These are phyloP conservation scores for Actenoides lindsayi DNA, from an alignment of 2,113 vertebrate genomes.

Conservation along the genomic window DNA sequence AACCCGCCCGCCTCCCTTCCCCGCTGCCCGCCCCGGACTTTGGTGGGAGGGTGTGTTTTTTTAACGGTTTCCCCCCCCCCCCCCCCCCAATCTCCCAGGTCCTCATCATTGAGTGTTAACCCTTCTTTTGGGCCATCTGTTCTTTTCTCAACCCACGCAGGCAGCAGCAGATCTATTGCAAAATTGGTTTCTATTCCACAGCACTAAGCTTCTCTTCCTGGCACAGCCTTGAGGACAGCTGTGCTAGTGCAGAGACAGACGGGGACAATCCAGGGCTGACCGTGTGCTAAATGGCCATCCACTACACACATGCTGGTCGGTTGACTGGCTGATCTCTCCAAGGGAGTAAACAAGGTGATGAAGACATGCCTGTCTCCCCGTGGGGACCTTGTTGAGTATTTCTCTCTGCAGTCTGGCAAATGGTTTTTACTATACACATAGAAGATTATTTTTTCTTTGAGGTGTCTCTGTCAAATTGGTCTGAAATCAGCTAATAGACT, in stretches of 20 bases:
- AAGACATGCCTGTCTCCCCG: background rate
- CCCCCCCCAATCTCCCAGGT: background rate
- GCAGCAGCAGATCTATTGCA: background rate
- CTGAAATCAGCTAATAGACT: background rate
- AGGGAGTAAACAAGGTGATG: background rate
- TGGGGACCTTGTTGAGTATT: background rate
- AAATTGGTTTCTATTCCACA: background rate
- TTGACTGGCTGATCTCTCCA: background rate
- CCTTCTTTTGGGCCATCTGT: background rate
- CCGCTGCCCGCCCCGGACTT: no score
- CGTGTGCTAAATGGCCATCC: no score
- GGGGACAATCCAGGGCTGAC: background rate
- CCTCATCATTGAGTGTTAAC: background rate
- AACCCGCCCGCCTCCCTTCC: no score
- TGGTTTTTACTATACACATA: background rate
- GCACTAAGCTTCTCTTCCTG: background rate
- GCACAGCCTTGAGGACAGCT: rapidly evolving
- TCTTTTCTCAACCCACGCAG: rapidly evolving
- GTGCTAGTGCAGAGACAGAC: background rate
- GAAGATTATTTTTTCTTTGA: background rate
- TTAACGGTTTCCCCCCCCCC: background rate
- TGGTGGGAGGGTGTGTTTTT: background rate
- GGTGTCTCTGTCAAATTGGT: background rate
- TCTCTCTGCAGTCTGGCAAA: background rate
- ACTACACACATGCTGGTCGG: background rate